Evolutionary conservation across 2,888 invertebrate genomes (phyloP).

Genomic region (Acleris laterana): DNA sequence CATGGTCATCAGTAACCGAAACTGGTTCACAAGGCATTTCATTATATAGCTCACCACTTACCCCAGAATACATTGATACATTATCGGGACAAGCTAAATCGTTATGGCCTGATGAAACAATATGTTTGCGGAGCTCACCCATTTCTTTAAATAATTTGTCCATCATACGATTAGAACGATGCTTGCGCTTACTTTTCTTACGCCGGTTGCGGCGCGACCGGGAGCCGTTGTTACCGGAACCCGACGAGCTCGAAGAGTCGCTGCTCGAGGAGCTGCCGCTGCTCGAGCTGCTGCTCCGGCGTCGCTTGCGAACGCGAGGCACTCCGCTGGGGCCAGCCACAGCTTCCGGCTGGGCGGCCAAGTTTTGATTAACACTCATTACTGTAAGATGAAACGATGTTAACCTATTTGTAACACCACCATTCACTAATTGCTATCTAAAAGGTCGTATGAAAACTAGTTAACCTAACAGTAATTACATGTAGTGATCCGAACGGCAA

Average conservation of each 20-base stretch:
- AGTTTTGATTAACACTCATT: not conserved
- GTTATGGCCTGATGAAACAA: not conserved
- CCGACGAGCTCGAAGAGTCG: slow-evolving; percentile 3
- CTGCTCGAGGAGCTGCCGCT: slow-evolving; percentile 17
- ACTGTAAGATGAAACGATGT: too few species aligned
- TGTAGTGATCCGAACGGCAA: too few species aligned
- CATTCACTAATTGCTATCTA: too few species aligned
- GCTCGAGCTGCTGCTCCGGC: slow-evolving; percentile 10
- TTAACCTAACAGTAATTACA: too few species aligned
- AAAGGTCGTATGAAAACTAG: too few species aligned
- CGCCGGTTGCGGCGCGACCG: slow-evolving; percentile 3
- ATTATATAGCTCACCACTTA: slow-evolving; percentile 20
- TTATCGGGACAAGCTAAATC: slow-evolving; percentile 3
- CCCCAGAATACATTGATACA: slow-evolving; percentile 9
- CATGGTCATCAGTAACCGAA: not conserved
- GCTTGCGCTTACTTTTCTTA: too few species aligned
- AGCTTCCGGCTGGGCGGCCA: not conserved
- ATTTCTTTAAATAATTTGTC: slow-evolving; percentile 15
- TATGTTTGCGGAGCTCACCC: slow-evolving; percentile 17
- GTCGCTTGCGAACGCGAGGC: not conserved
- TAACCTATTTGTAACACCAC: too few species aligned
- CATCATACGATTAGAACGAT: slow-evolving; percentile 10
- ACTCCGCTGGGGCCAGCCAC: slow-evolving; percentile 10
- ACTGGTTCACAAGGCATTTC: not conserved
- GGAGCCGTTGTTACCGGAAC: not conserved